Evolutionary conservation across 2,113 vertebrate genomes (phyloP).

Genomic region (Pungitius pungitius): DNA sequence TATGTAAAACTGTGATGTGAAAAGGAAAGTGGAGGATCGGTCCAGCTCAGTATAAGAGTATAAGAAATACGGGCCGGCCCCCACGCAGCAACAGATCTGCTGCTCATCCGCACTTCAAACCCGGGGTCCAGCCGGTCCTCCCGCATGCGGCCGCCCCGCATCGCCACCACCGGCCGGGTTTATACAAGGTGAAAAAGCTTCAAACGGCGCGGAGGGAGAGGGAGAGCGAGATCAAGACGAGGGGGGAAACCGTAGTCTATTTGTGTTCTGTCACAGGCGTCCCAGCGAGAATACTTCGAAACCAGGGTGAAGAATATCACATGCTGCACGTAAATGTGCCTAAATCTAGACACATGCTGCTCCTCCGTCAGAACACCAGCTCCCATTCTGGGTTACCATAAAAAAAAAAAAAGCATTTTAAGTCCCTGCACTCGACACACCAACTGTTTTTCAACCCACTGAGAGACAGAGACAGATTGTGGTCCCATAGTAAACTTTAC

Average conservation of each 20-base stretch:
- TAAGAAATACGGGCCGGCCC: constrained; percentile 29
- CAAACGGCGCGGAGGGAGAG: constrained; percentile 28
- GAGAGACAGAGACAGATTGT: neutral
- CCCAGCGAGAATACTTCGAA: constrained; percentile 52
- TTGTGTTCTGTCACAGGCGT: constrained; percentile 37
- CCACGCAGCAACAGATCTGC: constrained; percentile 40
- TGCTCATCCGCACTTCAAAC: constrained; percentile 67
- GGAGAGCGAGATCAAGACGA: constrained; percentile 46
- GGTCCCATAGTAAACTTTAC: constrained; percentile 16
- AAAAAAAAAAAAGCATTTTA: constrained; percentile 30
- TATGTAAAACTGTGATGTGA: constrained; percentile 3
- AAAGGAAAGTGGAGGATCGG: constrained; percentile 7
- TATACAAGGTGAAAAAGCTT: constrained; percentile 56
- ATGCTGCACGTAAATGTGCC: constrained; percentile 36
- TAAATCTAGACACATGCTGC: constrained; percentile 51
- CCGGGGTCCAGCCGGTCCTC: constrained; percentile 21
- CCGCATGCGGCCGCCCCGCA: constrained; percentile 28
- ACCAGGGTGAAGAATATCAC: constrained; percentile 38
- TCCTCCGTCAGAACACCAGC: constrained; percentile 37
- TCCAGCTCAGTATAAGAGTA: constrained; percentile 19
- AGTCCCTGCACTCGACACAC: constrained; percentile 34
- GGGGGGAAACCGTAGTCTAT: constrained; percentile 28
- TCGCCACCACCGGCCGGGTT: constrained; percentile 46
- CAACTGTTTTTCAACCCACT: constrained; percentile 8
- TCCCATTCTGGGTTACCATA: constrained; percentile 37